Percentiles rank a stretch among this genome's conserved stretches.
phyloP scores from a whole-genome alignment of 1,140 invertebrate genomes.

The Heliconius melpomene region DNA sequence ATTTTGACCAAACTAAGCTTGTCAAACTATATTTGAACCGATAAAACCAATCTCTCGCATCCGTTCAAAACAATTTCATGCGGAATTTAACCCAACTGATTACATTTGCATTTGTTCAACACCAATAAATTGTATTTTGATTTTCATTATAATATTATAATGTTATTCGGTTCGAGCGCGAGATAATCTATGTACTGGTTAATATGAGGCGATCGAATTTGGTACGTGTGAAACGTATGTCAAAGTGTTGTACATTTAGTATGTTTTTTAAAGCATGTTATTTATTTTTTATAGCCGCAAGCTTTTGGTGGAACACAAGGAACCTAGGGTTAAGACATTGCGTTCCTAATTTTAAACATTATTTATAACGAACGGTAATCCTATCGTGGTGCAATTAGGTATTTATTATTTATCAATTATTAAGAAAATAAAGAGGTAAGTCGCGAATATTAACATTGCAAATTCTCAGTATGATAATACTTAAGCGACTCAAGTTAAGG shows the following conservation, averaged over 20 bases:
- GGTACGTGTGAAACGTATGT: background rate
- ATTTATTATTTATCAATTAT: no score
- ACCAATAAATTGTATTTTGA: constrained; percentile 35
- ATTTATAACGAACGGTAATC: no score
- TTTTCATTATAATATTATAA: constrained; percentile 22
- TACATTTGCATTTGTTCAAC: constrained; percentile 44
- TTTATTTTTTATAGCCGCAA: no score
- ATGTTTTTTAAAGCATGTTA: background rate
- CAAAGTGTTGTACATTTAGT: background rate
- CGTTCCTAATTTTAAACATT: no score
- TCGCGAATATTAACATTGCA: no score
- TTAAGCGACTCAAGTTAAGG: no score
- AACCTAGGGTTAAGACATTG: no score
- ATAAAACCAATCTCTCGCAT: background rate
- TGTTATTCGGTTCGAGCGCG: constrained; percentile 16
- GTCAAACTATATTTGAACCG: background rate
- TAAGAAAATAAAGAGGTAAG: no score
- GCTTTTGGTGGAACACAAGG: no score
- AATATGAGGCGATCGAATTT: constrained; percentile 1
- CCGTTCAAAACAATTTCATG: constrained; percentile 45
- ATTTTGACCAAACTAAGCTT: background rate
- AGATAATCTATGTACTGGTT: constrained; percentile 23
- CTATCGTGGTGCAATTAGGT: no score
- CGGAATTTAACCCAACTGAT: constrained; percentile 43
- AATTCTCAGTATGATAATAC: no score